Evolutionary conservation across 2,113 vertebrate species (phyloP).

Genomic region (Sorex araneus): DNA sequence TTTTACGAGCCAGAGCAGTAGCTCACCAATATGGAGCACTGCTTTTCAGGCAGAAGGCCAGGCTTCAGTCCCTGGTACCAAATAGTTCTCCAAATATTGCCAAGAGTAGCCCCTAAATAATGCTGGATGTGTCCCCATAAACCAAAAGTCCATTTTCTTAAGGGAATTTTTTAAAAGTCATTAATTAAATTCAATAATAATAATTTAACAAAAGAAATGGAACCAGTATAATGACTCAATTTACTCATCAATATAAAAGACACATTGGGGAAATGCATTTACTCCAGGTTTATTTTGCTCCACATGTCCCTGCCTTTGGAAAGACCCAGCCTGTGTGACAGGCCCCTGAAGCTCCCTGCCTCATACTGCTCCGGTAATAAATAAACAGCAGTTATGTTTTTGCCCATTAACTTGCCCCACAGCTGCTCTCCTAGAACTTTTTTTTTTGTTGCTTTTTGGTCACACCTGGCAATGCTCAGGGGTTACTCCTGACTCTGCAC

Average conservation of each 20-base stretch:
- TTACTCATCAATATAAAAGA: not conserved
- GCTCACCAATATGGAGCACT: too few relatives aligned
- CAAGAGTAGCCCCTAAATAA: too few relatives aligned
- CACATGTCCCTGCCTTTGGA: not conserved
- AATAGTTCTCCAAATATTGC: too few relatives aligned
- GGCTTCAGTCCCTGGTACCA: too few relatives aligned
- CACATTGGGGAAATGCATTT: not conserved
- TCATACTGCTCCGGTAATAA: not conserved
- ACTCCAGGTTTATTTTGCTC: not conserved
- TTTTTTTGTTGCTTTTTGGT: too few relatives aligned
- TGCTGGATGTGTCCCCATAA: too few relatives aligned
- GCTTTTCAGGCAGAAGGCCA: too few relatives aligned
- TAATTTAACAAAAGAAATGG: slow-evolving; percentile 28
- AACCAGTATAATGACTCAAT: not conserved
- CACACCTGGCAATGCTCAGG: too few relatives aligned
- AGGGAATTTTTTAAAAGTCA: not conserved
- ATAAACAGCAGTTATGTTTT: not conserved
- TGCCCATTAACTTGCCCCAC: not conserved
- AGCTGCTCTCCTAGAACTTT: not conserved
- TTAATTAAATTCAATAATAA: not conserved
- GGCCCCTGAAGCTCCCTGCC: not conserved
- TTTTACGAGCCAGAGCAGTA: not conserved
- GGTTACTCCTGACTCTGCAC: too few relatives aligned
- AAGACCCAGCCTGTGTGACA: not conserved
- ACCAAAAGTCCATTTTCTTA: too few relatives aligned